Conservation (phyloP, 2,113 vertebrate genomes). For the Piprites chloris region DNA sequence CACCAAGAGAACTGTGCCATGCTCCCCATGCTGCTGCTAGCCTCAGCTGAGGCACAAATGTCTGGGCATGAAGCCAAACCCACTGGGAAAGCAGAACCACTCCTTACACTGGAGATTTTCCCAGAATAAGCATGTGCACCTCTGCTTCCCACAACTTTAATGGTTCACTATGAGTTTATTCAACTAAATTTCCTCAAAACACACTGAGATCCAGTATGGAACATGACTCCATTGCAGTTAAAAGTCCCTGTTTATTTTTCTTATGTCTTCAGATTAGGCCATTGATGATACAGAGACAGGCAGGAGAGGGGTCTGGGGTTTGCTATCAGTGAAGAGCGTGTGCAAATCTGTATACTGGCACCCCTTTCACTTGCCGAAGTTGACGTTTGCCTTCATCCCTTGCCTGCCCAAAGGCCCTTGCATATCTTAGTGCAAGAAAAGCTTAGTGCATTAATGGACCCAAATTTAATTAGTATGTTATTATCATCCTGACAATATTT, state of each 20-base stretch:
- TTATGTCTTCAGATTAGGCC: background rate
- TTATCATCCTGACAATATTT: background rate
- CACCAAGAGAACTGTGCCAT: accelerated
- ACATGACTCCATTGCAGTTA: background rate
- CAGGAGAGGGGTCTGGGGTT: background rate
- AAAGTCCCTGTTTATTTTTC: background rate
- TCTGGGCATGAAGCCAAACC: accelerated
- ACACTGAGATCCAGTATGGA: background rate
- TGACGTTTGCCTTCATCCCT: background rate
- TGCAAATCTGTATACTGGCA: background rate
- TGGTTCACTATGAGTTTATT: background rate
- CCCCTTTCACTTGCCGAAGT: background rate
- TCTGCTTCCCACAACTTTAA: background rate
- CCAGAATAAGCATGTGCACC: accelerated
- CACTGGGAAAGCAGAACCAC: background rate
- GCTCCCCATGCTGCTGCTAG: accelerated
- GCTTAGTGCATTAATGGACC: background rate
- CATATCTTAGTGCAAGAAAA: background rate
- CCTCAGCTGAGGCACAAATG: background rate
- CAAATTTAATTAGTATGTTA: background rate
- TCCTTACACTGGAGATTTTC: background rate
- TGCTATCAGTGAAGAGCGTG: background rate
- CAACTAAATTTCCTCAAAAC: background rate
- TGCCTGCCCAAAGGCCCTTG: background rate
- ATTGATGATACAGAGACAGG: background rate